Conservation (phyloP, 2,113 vertebrate species). For the Montifringilla adamsi region DNA sequence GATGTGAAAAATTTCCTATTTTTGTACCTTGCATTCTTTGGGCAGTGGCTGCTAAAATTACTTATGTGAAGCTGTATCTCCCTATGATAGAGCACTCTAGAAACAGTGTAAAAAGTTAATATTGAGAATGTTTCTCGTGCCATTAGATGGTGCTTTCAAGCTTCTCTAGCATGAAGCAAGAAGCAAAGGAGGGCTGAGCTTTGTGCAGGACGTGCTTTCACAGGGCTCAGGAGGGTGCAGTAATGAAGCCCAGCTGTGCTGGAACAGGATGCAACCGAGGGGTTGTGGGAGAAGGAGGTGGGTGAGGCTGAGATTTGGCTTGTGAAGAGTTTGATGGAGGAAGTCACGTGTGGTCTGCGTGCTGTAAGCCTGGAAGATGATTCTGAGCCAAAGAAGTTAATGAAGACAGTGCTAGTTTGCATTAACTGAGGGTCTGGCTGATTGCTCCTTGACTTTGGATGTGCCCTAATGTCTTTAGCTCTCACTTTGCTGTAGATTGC, state of each 20-base stretch:
- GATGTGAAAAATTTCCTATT: background rate
- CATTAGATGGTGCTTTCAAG: slow-evolving; percentile 45
- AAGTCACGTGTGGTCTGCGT: background rate
- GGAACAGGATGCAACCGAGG: fast-evolving
- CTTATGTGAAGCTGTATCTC: background rate
- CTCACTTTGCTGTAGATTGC: background rate
- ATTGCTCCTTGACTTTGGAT: background rate
- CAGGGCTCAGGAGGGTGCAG: background rate
- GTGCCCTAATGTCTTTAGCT: background rate
- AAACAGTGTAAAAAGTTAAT: background rate
- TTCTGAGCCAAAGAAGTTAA: background rate
- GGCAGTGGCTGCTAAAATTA: background rate
- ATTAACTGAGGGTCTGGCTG: background rate
- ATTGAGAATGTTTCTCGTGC: background rate
- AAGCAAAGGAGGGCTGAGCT: background rate
- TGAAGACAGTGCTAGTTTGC: background rate
- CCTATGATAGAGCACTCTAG: background rate
- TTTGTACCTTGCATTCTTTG: background rate
- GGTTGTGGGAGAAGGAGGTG: background rate
- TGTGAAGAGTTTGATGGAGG: background rate
- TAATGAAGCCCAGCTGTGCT: slow-evolving; percentile 24
- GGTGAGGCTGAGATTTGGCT: background rate
- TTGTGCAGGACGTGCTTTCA: background rate
- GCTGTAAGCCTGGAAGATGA: background rate
- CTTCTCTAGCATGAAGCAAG: background rate